These are phyloP conservation scores for Oxycera nigricornis DNA, from an alignment of 2,888 invertebrate genomes.

Conservation along the genomic window DNA sequence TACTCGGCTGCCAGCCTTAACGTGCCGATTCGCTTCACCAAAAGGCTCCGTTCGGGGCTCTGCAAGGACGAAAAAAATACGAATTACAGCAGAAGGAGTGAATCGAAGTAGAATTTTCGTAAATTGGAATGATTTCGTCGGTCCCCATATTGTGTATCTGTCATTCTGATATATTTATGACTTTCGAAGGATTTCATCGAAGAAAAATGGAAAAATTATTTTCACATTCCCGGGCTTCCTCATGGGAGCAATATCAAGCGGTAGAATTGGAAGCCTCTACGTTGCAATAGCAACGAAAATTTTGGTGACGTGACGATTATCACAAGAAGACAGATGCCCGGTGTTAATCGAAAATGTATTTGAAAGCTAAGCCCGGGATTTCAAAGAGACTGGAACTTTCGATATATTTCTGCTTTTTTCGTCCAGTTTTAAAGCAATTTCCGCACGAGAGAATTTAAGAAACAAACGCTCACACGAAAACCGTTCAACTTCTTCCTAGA, in stretches of 20 bases:
- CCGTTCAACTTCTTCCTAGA: no score
- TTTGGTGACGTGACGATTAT: constrained; percentile 21
- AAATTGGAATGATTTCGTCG: constrained; percentile 22
- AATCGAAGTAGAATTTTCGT: constrained; percentile 24
- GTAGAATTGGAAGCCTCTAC: constrained; percentile 16
- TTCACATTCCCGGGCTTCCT: constrained; percentile 16
- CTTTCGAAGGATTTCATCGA: constrained; percentile 11
- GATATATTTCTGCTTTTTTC: no score
- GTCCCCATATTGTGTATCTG: constrained; percentile 21
- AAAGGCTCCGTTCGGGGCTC: constrained; percentile 90
- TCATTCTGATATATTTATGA: constrained; percentile 33
- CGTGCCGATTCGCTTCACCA: constrained; percentile 88
- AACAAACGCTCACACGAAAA: no score
- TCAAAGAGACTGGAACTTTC: no score
- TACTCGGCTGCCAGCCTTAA: constrained; percentile 88
- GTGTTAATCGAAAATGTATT: background rate
- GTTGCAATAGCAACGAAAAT: background rate
- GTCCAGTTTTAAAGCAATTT: no score
- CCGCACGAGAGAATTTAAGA: no score
- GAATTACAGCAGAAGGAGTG: background rate
- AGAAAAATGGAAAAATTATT: constrained; percentile 28
- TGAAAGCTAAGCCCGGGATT: background rate
- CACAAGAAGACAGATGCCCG: background rate
- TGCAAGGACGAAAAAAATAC: constrained; percentile 59
- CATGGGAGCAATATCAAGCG: constrained; percentile 15